Conservation (phyloP, 2,797 vertebrate genomes). For the Toxotes lorentzi region DNA sequence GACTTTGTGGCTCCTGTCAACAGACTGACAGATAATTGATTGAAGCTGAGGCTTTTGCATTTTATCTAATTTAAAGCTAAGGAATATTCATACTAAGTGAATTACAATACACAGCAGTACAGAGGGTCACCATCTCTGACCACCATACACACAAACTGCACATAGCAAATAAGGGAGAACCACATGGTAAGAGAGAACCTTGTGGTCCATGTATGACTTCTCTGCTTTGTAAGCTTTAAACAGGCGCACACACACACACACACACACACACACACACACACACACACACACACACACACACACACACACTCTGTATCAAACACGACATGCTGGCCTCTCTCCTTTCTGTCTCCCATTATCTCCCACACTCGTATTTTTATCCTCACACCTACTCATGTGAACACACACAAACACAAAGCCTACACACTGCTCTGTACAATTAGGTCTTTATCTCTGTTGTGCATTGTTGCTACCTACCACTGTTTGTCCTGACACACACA, state of each 20-base stretch:
- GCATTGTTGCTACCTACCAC: slow-evolving; percentile 50
- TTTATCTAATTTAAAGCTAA: neutral
- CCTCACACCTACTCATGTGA: slow-evolving; percentile 72
- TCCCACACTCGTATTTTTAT: slow-evolving; percentile 69
- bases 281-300: neutral
- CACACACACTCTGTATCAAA: slow-evolving; percentile 38
- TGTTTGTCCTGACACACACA: slow-evolving; percentile 50
- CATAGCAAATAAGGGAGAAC: neutral
- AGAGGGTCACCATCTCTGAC: neutral
- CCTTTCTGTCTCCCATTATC: slow-evolving; percentile 53
- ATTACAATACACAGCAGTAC: neutral
- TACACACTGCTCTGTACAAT: slow-evolving; percentile 43
- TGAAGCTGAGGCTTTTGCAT: neutral
- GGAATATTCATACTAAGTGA: neutral
- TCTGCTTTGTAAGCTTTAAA: slow-evolving; percentile 9
- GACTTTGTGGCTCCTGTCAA: neutral
- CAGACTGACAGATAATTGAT: neutral
- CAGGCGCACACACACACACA: neutral
- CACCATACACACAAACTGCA: neutral
- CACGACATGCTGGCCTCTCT: slow-evolving; percentile 35
- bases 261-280: neutral
- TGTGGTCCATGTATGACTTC: neutral
- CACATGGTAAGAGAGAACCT: neutral
- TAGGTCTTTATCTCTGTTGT: slow-evolving; percentile 68
- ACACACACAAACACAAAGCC: slow-evolving; percentile 60